Conservation (phyloP, 2,888 invertebrate genomes). For the Argyresthia goedartella region DNA sequence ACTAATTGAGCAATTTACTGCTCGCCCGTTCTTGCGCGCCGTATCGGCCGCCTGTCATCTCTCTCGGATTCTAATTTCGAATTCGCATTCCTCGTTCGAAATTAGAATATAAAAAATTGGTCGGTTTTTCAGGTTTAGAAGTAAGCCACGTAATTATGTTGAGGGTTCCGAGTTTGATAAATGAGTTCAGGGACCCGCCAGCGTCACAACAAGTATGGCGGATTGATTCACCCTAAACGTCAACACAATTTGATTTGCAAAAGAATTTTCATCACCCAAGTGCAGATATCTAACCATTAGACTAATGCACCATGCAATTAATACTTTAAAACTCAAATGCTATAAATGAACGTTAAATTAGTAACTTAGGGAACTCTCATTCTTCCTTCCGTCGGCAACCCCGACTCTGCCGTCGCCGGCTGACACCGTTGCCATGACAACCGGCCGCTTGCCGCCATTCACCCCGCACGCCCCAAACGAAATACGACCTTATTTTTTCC, state of each 20-base stretch:
- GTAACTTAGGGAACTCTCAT: slow-evolving; percentile 43
- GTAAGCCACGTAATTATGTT: slow-evolving; percentile 20
- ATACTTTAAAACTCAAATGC: neutral
- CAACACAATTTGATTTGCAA: neutral
- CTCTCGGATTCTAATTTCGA: slow-evolving; percentile 26
- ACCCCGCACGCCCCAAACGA: slow-evolving; percentile 33
- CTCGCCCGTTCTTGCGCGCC: slow-evolving; percentile 35
- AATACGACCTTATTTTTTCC: slow-evolving; percentile 48
- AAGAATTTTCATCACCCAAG: neutral
- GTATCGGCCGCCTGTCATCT: slow-evolving; percentile 24
- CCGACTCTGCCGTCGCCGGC: slow-evolving; percentile 26
- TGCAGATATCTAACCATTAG: neutral
- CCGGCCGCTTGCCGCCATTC: slow-evolving; percentile 39
- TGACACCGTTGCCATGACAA: slow-evolving; percentile 68
- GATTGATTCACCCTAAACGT: neutral
- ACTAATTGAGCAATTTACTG: slow-evolving; percentile 68
- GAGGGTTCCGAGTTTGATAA: neutral
- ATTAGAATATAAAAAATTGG: slow-evolving; percentile 42
- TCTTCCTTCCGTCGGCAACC: slow-evolving; percentile 41
- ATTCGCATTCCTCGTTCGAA: slow-evolving; percentile 31
- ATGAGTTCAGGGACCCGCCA: slow-evolving; percentile 1
- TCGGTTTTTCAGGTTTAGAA: slow-evolving; percentile 28
- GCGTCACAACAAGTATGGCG: too few relatives aligned
- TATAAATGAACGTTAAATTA: slow-evolving; percentile 8
- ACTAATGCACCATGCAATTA: neutral